phyloP scores from a whole-genome alignment of 1,140 invertebrate species.

The Nasonia giraulti region DNA sequence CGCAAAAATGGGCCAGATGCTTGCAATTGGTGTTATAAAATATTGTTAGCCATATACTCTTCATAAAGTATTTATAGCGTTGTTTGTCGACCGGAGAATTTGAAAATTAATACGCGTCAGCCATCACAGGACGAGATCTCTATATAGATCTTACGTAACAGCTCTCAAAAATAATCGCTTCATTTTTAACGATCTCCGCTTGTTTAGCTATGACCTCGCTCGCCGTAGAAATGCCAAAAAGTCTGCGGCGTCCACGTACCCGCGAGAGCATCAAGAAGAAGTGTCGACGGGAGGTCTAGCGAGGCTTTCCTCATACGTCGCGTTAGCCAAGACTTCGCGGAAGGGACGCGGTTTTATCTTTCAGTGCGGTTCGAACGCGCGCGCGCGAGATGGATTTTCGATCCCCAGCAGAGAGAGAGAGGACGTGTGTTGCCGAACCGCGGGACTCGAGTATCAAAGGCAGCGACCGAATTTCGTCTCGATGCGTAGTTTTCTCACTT shows the following conservation, averaged over 20 bases:
- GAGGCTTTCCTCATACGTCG: slow-evolving; percentile 18
- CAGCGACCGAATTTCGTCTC: slow-evolving; percentile 4
- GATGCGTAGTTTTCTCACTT: slow-evolving; percentile 23
- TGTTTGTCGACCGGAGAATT: too few species aligned
- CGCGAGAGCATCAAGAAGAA: background rate
- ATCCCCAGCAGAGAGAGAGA: slow-evolving; percentile 40
- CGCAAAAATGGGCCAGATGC: too few species aligned
- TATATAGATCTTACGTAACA: too few species aligned
- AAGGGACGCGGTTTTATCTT: slow-evolving; percentile 31
- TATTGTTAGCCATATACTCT: too few species aligned
- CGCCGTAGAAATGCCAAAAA: slow-evolving; percentile 29
- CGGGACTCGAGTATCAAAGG: slow-evolving; percentile 20
- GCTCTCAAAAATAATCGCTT: too few species aligned
- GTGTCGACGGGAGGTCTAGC: slow-evolving; percentile 44
- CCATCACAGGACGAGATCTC: too few species aligned
- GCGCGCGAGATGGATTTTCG: slow-evolving; percentile 3
- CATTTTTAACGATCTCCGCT: too few species aligned
- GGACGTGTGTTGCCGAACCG: background rate
- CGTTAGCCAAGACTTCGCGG: slow-evolving; percentile 15
- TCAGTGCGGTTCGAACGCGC: background rate
- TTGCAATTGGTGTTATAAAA: too few species aligned
- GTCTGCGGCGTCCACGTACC: background rate
- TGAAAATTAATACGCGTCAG: too few species aligned
- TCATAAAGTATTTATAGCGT: too few species aligned
- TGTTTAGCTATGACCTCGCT: too few species aligned